Evolutionary conservation across 2,797 vertebrate species (phyloP).

Genomic region (Eptatretus atami): DNA sequence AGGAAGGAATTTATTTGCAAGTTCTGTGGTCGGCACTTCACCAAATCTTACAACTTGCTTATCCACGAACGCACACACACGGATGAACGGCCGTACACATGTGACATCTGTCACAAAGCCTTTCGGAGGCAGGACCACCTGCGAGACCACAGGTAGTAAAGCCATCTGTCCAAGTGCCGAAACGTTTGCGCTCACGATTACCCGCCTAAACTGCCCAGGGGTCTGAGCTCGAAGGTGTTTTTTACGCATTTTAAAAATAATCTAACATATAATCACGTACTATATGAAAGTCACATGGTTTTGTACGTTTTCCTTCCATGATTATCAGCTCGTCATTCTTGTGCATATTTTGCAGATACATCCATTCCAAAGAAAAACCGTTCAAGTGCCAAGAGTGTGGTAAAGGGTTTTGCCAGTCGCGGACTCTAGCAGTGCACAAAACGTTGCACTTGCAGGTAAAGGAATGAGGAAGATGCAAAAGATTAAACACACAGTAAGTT

Average conservation of each 20-base stretch:
- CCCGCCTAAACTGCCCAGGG: no score
- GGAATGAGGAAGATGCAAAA: constrained; percentile 17
- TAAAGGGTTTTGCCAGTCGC: constrained; percentile 93
- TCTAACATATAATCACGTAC: no score
- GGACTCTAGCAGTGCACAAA: constrained; percentile 94
- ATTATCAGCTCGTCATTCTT: no score
- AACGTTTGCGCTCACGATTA: no score
- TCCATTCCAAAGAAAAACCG: constrained; percentile 94
- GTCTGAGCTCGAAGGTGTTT: no score
- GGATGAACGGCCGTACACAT: constrained; percentile 46
- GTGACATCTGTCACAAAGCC: constrained; percentile 60
- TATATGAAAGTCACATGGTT: no score
- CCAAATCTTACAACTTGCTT: constrained; percentile 54
- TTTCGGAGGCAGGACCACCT: constrained; percentile 58
- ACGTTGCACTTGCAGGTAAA: constrained; percentile 94
- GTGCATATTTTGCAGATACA: constrained; percentile 28
- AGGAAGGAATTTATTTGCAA: constrained; percentile 72
- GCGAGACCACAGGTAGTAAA: constrained; percentile 36
- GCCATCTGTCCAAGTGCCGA: no score
- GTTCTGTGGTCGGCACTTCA: constrained; percentile 58
- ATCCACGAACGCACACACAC: constrained; percentile 60
- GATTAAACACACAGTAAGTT: constrained; percentile 4
- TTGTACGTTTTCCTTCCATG: no score
- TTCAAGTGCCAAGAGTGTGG: constrained; percentile 96
- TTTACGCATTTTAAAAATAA: no score